These are phyloP conservation scores for Erythrolamprus reginae DNA, from an alignment of 2,113 vertebrate genomes.

Conservation along the genomic window DNA sequence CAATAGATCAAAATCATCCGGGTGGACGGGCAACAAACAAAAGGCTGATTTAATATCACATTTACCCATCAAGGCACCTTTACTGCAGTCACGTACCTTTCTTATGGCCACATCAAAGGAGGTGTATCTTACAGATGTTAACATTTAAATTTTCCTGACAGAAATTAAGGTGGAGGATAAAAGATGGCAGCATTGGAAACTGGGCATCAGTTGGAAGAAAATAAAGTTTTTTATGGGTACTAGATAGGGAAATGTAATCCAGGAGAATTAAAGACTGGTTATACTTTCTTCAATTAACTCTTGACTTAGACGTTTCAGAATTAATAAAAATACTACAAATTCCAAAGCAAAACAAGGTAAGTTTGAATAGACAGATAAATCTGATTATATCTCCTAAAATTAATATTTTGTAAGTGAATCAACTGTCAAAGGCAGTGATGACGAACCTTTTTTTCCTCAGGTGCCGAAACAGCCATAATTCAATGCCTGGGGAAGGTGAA, in stretches of 20 bases:
- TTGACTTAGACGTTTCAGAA: not conserved
- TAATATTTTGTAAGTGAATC: not conserved
- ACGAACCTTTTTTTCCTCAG: too few relatives aligned
- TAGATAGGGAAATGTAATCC: not conserved
- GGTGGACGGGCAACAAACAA: too few relatives aligned
- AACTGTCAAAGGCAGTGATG: too few relatives aligned
- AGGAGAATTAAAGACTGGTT: not conserved
- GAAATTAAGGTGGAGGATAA: not conserved
- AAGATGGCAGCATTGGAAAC: not conserved
- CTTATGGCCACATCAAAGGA: too few relatives aligned
- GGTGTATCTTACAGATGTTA: too few relatives aligned
- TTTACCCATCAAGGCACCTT: too few relatives aligned
- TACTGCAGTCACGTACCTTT: too few relatives aligned
- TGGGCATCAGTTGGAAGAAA: not conserved
- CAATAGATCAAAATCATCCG: too few relatives aligned
- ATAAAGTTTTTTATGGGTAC: not conserved
- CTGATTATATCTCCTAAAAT: not conserved
- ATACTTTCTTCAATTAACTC: not conserved
- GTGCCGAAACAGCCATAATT: too few relatives aligned
- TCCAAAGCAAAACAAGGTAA: not conserved
- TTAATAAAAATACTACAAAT: not conserved
- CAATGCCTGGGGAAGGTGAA: too few relatives aligned
- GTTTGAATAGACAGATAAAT: not conserved
- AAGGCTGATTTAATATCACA: too few relatives aligned
- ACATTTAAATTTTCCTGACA: too few relatives aligned